A percentile compares a stretch with the other conserved stretches of the same genome.
Conservation (phyloP, 2,113 vertebrate species). For the Phalacrocorax carbo region DNA sequence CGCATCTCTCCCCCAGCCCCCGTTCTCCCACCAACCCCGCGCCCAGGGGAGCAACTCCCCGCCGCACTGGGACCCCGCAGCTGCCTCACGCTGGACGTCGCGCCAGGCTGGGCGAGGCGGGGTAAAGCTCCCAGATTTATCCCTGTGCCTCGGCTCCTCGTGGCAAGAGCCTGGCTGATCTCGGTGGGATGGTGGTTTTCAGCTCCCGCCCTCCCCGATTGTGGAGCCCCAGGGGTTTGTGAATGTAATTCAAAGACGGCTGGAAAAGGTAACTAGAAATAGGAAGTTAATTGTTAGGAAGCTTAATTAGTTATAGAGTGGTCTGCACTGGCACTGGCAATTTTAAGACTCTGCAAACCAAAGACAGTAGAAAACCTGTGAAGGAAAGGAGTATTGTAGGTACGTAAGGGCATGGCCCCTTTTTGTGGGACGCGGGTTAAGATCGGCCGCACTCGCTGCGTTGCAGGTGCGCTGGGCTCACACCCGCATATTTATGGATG, state of each 20-base stretch:
- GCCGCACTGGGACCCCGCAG: background rate
- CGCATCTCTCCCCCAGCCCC: background rate
- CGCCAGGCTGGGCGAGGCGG: accelerated
- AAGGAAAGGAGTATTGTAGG: accelerated
- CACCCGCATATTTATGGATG: background rate
- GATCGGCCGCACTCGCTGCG: accelerated
- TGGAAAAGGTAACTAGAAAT: conserved; percentile 26
- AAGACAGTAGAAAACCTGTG: background rate
- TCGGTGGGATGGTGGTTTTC: background rate
- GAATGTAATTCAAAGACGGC: background rate
- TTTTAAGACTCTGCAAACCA: background rate
- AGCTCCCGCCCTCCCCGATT: background rate
- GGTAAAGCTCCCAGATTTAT: background rate
- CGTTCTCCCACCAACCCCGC: background rate
- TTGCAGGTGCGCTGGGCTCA: background rate
- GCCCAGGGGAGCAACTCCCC: background rate
- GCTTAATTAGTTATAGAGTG: background rate
- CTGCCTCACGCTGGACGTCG: accelerated
- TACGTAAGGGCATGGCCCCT: background rate
- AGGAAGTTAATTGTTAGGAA: conserved; percentile 3
- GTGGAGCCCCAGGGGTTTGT: background rate
- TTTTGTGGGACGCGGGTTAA: background rate
- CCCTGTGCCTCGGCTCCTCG: accelerated
- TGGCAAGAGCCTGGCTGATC: background rate
- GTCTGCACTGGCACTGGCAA: background rate